Evolutionary conservation across 2,797 vertebrate species (phyloP), one percentile per base, ranked within the genome.

Genomic region (Hipposideros larvatus): DNA sequence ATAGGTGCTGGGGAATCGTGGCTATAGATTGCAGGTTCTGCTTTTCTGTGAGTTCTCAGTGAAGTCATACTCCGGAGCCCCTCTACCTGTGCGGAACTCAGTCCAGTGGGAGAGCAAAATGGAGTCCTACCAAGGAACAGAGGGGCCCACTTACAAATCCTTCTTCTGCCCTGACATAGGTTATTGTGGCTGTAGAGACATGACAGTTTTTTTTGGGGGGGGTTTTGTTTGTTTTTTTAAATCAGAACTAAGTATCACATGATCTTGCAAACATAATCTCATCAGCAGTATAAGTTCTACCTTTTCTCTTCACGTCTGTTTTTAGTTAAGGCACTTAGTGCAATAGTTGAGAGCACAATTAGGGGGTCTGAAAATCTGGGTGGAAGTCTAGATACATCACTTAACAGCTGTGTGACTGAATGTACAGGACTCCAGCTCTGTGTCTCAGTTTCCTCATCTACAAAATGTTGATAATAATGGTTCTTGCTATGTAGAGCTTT

Each of bases 181-280:
- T 82, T 66, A 53, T 10, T n/a, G 55, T 31, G 70, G 34, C 53
- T 90, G 1, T 5, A 7, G 10, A 66, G 7, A 18, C 28, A 31
- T 21, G 7, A 8, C 3, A 26, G 7, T 4, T 63, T 31, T n/a
- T 28, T 78, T 77, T 43, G 34, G 34, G 3, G 34, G 37, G 37
- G 37, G 14, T 18, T 55, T 55, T 15, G 37, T 24, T 24, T 59
- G 22, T 22, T 24, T 34, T 66, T 34, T 18, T 7, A 48, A 3
- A 93, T 82, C 77, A 89, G 28, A 92, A 66, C 22, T 90, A 91
- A 63, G 9, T 59, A 63, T 48, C 21, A 77, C 7, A 8, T 87
- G 48, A 73, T 88, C 57, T 92, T 92, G 26, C 15, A 91, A 87
- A 84, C 13, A 71, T 84, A 85, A 53, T 19, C 22, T 59, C 6